Conservation (phyloP, 2,888 invertebrate species). For the Apodemia zela region DNA sequence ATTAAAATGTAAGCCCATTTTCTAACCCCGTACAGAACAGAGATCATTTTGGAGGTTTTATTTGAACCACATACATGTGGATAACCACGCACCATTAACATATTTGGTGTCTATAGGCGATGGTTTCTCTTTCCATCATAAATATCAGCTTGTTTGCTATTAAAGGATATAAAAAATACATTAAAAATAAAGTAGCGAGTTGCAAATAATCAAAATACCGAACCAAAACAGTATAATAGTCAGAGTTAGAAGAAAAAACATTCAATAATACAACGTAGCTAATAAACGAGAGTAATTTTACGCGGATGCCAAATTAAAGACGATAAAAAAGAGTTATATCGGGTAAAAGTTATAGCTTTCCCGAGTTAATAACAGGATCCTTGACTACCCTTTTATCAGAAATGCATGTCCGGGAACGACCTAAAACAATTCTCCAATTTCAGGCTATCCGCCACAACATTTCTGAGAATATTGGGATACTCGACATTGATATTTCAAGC, state of each 20-base stretch:
- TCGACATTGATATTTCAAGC: background rate
- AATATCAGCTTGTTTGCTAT: too few relatives aligned
- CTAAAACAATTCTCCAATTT: constrained; percentile 2
- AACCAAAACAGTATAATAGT: too few relatives aligned
- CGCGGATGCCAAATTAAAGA: constrained; percentile 4
- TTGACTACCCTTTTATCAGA: constrained; percentile 6
- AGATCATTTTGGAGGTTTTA: too few relatives aligned
- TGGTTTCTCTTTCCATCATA: too few relatives aligned
- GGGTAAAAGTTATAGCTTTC: constrained; percentile 7
- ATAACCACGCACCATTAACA: too few relatives aligned
- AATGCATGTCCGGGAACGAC: background rate
- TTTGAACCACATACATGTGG: too few relatives aligned
- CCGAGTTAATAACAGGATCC: background rate
- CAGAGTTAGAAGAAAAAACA: background rate
- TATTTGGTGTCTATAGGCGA: too few relatives aligned
- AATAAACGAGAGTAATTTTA: constrained; percentile 6
- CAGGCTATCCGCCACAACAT: background rate
- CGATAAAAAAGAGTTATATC: constrained; percentile 13
- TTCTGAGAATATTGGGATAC: background rate
- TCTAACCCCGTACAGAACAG: too few relatives aligned
- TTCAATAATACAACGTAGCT: background rate
- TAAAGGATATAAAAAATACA: too few relatives aligned
- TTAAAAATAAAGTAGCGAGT: too few relatives aligned
- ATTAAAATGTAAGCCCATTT: too few relatives aligned
- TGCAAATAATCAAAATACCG: too few relatives aligned